Base-by-base conservation (phyloP, 2,888 invertebrate genomes). In the Cryptocheilus praepositus region DNA sequence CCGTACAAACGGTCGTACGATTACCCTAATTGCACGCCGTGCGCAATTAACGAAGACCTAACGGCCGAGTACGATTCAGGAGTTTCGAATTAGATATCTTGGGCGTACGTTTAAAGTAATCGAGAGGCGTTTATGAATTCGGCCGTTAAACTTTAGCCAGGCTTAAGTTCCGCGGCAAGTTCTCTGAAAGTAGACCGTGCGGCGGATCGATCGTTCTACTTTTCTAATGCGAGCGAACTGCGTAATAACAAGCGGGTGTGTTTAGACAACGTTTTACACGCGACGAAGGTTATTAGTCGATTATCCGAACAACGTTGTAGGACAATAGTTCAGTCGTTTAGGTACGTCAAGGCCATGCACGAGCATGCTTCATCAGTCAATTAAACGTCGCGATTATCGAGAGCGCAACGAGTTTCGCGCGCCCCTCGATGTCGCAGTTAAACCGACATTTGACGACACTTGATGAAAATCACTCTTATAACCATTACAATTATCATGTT, bases 141-240 rank as follows among this genome's bases (percentile, higher is more conserved):
- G 59, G 36, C 36, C 36, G 36, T 36, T 36, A 36, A 36, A 7
- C 36, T 36, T 36, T 7, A 36, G 36, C 36, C 36, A 59, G 68
- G 71, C 64, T 52, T 53, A 62, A 71, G 67, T 69, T 74, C 68
- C 69, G 52, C 53, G 43, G 59, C 55, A 70, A 74, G 54, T 70
- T n/a, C 7, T 44, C 36, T 57, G 64, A 62, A 77, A 77, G 76
- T 77, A 60, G 77, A 70, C 64, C 76, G 69, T 72, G 67, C 63
- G 67, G 64, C 44, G 63, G 69, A 79, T 79, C 78, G 76, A 79
- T 79, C 72, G 78, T 57, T 73, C 74, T 45, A 79, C 72, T 74
- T 79, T 79, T 72, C 66, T 55, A 70, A 71, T 66, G 71, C 65
- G 67, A 66, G 72, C 28, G 64, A 71, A 63, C 68, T 70, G 76